Base-by-base conservation (phyloP, 2,888 invertebrate genomes). In the Epiblema foenella region DNA sequence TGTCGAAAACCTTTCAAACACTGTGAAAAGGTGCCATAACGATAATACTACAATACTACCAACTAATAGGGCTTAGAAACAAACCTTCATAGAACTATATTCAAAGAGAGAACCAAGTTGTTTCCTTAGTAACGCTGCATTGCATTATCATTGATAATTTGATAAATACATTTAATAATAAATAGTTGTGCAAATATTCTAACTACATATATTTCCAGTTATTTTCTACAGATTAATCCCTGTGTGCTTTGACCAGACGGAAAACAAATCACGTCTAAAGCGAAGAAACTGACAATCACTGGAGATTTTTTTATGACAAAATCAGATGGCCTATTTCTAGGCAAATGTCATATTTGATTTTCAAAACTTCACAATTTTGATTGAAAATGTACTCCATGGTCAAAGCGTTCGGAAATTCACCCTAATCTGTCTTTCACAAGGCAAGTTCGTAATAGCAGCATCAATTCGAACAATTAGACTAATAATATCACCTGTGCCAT, bases 161-260 rank as follows among this genome's bases (percentile, higher is more conserved):
- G 17, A 56, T 24, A 29, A 54, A 65, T 56, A 46, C 18, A 46
- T 65, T 65, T 56, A 9, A 24, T 59, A 60, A 58, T 60, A 60
- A 62, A 39, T 68, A 58, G 46, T 59, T 54, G 58, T 72, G 68
- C 56, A 46, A 60, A 17, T 64, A 63, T 57, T 57, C 57, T 72
- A 72, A 37, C 71, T 72, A 72, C 60, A 56, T 72, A 68, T 62
- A 62, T 8, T 58, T n/a, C 10, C 37, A 52, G 24, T 42, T 58
- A 17, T 64, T 58, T 42, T 18, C 39, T 58, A 58, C 12, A 58
- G 39, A 12, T 37, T 39, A 18, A 58, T 4, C 18, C 18, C 39
- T 9, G 33, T 33, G 58, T 0, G 33, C 12, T 39, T 58, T 39
- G 39, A 39, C 18, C 18, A 37, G 8, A 2, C 4, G 10, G 46